Evolutionary conservation across 2,113 vertebrate genomes (phyloP).

Genomic region (Columba janthina): DNA sequence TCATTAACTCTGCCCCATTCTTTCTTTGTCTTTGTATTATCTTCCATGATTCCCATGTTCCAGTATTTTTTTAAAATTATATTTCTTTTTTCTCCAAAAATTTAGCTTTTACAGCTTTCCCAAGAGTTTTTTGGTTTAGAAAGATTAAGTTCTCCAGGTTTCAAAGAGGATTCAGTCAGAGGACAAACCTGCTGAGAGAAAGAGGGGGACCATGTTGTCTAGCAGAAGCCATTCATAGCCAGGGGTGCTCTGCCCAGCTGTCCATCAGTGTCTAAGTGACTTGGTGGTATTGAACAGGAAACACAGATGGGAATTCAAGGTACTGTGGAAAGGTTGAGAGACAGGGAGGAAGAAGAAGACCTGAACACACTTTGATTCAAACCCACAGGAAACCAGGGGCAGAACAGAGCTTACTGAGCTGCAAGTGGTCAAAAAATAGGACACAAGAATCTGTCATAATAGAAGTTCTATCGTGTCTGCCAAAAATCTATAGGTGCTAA

Average conservation of each 20-base stretch:
- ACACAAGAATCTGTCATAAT: not conserved
- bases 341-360: not conserved
- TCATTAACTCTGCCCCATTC: not conserved
- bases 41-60: not conserved
- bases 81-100: not conserved
- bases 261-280: not conserved
- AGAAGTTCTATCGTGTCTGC: not conserved
- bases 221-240: not conserved
- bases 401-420: not conserved
- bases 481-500: not conserved
- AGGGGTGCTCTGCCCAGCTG: not conserved
- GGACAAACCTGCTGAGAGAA: not conserved
- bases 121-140: not conserved
- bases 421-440: not conserved
- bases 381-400: not conserved
- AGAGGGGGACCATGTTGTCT: not conserved
- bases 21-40: not conserved
- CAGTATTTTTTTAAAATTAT: not conserved
- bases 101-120: not conserved
- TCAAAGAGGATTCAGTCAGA: not conserved
- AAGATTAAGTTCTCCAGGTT: not conserved
- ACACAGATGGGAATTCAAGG: not conserved
- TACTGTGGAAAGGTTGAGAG: not conserved
- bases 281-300: not conserved
- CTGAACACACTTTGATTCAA: not conserved